Conservation (phyloP, 53 echinoderm and acorn worm genomes). For the Zoroaster sp. region DNA sequence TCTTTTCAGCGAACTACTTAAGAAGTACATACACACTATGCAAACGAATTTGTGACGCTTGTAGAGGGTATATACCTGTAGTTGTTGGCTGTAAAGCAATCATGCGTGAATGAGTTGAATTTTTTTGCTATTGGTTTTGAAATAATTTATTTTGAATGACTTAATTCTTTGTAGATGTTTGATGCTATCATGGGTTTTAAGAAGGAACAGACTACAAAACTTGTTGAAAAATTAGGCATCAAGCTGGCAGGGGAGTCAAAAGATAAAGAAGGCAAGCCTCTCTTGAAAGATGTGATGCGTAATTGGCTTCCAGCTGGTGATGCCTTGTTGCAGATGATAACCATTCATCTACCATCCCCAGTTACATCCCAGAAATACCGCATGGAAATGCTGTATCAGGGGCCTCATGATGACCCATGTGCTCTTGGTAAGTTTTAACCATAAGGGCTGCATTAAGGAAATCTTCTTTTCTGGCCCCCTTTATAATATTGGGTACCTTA, state of each 20-base stretch:
- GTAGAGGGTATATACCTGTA: too few species aligned
- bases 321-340: slow-evolving; percentile 97
- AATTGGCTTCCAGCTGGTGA: slow-evolving; percentile 96
- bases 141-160: background rate
- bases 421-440: slow-evolving; percentile 68
- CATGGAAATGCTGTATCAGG: slow-evolving; percentile 95
- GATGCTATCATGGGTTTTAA: slow-evolving; percentile 94
- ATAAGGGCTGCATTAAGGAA: too few species aligned
- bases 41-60: too few species aligned
- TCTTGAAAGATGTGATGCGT: slow-evolving; percentile 94
- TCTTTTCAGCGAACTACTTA: too few species aligned
- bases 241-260: slow-evolving; percentile 54
- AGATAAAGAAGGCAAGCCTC: slow-evolving; percentile 78
- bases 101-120: too few species aligned
- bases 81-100: too few species aligned
- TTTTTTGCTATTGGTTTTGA: too few species aligned
- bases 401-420: slow-evolving; percentile 86
- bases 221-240: slow-evolving; percentile 75
- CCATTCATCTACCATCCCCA: slow-evolving; percentile 96
- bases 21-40: too few species aligned
- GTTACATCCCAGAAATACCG: slow-evolving; percentile 92
- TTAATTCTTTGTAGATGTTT: slow-evolving; percentile 68
- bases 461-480: too few species aligned
- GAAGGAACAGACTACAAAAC: slow-evolving; percentile 65
- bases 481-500: too few species aligned